Evolutionary conservation across 2,113 vertebrate species (phyloP), one percentile per base, ranked within the genome.

Genomic region (Vimba vimba): DNA sequence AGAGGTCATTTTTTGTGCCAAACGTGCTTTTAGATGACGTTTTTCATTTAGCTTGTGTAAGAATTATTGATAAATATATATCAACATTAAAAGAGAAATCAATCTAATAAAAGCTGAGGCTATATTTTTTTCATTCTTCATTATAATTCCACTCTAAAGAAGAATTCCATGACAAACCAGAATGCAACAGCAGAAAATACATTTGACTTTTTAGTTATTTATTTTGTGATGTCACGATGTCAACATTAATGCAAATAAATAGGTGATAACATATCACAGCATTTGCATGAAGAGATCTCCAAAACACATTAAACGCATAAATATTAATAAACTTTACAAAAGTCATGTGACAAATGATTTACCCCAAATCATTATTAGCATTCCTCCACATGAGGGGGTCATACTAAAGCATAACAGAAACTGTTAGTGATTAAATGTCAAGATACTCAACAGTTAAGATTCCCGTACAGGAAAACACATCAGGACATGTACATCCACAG

Each of bases 191-290:
- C 77, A 79, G 33, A 59, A 79, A 39, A 5, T 43, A 15, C 21
- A 79, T 45, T 80, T 27, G 8, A 80, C 13, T 19, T 78, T 36
- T 6, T 10, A 36, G 60, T 43, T n/a, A 21, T 33, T 27, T 57
- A 2, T 21, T 27, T 30, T 57, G 19, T 60, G 23, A 45, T 74
- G 21, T 2, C 19, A 11, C 10, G 7, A 55, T 4, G 7, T 23
- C 50, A 8, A 12, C 19, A 62, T 4, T n/a, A 62, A 45, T 62
- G 78, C 57, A 79, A 62, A 79, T 79, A 45, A 79, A 79, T 39
- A 9, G 12, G 3, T 10, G 15, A 80, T 47, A 64, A 47, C 9
- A 64, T 27, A 80, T 64, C 39, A 43, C 57, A 64, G 11, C n/a
- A 66, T 66, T 15, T 59, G 57, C 36, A 80, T 64, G 36, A 66